A percentile compares a stretch with the other conserved stretches of the same genome.
phyloP scores from a whole-genome alignment of 2,113 vertebrate genomes.

The Pungitius pungitius region DNA sequence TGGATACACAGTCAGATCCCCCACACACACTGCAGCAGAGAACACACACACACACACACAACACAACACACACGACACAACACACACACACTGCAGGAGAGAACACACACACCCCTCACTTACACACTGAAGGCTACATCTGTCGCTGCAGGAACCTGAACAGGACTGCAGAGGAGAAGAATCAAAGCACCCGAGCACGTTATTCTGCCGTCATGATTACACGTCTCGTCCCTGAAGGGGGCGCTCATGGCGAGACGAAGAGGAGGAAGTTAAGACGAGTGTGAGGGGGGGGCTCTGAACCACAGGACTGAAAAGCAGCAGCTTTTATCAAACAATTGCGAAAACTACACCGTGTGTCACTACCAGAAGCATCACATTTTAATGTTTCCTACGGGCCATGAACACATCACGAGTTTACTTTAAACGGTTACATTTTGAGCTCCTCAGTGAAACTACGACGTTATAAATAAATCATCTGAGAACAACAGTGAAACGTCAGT shows the following conservation, averaged over 20 bases:
- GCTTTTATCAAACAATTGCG: neutral
- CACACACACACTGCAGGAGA: too few species aligned
- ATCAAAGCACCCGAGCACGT: slow-evolving; percentile 39
- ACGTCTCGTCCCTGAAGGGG: slow-evolving; percentile 41
- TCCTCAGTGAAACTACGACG: too few species aligned
- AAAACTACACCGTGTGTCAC: too few species aligned
- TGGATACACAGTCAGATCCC: neutral
- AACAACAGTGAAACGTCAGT: too few species aligned
- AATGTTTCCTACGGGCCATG: too few species aligned
- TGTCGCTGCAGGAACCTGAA: slow-evolving; percentile 76
- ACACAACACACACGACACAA: neutral
- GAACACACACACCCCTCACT: slow-evolving; percentile 40
- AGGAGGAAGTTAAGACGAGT: slow-evolving; percentile 52
- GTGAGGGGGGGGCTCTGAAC: slow-evolving; percentile 4
- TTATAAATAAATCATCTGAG: too few species aligned
- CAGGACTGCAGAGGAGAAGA: slow-evolving; percentile 68
- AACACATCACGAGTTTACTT: too few species aligned
- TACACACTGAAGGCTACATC: slow-evolving; percentile 70
- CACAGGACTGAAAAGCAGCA: too few species aligned
- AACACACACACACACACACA: slow-evolving; percentile 40
- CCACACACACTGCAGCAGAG: too few species aligned
- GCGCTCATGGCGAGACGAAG: slow-evolving; percentile 37
- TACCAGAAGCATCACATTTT: too few species aligned
- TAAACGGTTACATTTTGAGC: too few species aligned
- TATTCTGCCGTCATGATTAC: slow-evolving; percentile 18